phyloP scores from a whole-genome alignment of 2,113 vertebrate genomes.

The Megalops atlanticus region DNA sequence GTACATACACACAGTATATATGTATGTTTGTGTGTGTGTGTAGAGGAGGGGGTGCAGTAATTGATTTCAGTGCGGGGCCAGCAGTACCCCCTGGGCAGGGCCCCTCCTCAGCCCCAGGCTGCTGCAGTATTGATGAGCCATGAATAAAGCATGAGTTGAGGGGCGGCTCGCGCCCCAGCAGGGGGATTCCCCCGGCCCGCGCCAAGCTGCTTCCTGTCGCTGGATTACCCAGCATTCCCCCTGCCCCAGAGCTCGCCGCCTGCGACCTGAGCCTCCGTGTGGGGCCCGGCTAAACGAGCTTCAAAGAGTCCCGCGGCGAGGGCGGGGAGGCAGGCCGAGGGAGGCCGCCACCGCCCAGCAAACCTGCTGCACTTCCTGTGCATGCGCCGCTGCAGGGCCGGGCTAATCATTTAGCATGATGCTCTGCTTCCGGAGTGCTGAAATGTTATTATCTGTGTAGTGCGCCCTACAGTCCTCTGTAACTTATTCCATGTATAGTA shows the following conservation, averaged over 20 bases:
- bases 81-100: conserved; percentile 30
- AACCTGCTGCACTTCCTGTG: too few species aligned
- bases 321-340: neutral
- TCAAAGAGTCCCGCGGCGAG: conserved; percentile 13
- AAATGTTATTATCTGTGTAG: too few species aligned
- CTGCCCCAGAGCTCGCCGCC: conserved; percentile 41
- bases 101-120: conserved; percentile 50
- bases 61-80: conserved; percentile 66
- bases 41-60: conserved; percentile 61
- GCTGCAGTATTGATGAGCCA: conserved; percentile 74
- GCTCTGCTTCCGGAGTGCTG: too few species aligned
- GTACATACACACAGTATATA: neutral
- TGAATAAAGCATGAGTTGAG: conserved; percentile 75
- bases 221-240: conserved; percentile 72
- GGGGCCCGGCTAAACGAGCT: conserved; percentile 17
- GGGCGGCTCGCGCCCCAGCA: conserved; percentile 41
- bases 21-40: conserved; percentile 23
- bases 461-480: too few species aligned
- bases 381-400: too few species aligned
- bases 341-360: too few species aligned
- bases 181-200: conserved; percentile 61
- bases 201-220: conserved; percentile 69
- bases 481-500: too few species aligned
- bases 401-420: too few species aligned
- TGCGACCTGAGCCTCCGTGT: conserved; percentile 27